phyloP scores from a whole-genome alignment of 92 coral and sea anemone genomes.

The Palythoa grandis region DNA sequence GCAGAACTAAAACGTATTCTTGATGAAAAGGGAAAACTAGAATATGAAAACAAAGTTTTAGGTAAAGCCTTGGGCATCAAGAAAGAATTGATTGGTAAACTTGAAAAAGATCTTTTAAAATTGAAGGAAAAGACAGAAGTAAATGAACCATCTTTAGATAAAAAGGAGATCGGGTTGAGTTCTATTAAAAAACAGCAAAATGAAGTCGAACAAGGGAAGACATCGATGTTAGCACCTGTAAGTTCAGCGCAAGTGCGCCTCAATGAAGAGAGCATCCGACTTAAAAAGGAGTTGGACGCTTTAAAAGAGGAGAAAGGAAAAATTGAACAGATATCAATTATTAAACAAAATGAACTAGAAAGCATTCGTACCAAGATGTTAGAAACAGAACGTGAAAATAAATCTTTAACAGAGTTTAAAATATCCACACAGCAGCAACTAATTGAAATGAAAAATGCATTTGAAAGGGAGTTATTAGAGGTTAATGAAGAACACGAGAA shows the following conservation, averaged over 20 bases:
- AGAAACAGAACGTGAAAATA: conserved; percentile 24
- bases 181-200: neutral
- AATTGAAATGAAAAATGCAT: neutral
- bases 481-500: conserved; percentile 6
- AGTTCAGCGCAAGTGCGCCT: neutral
- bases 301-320: conserved; percentile 13
- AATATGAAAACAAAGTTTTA: conserved; percentile 18
- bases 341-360: conserved; percentile 6
- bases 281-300: neutral
- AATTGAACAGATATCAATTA: neutral
- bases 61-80: neutral
- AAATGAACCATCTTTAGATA: neutral
- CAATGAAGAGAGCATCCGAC: neutral
- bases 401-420: conserved; percentile 12
- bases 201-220: neutral
- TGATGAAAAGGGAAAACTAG: neutral
- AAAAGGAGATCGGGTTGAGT: neutral
- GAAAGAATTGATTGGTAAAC: neutral
- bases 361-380: conserved; percentile 12
- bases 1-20: neutral
- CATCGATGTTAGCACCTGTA: neutral
- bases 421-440: conserved; percentile 20
- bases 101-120: neutral
- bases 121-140: conserved; percentile 10
- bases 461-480: conserved; percentile 17